Evolutionary conservation across 2,113 vertebrate genomes (phyloP), one percentile per base, ranked within the genome.

Genomic region (Aix galericulata): DNA sequence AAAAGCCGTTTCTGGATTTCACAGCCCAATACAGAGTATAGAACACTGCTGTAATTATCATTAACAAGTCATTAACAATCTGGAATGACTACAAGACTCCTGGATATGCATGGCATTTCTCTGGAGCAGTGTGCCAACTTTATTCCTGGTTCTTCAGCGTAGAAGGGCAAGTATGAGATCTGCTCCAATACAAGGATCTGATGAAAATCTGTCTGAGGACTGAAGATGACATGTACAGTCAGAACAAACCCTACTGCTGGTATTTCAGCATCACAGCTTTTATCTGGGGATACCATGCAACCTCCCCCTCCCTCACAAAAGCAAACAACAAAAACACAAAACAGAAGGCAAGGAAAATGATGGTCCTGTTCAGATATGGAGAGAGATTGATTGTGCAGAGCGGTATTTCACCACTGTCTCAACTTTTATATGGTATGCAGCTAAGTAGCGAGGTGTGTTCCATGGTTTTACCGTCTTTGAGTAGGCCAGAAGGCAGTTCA

Each of bases 371-470:
- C 48, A 68, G 38, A 75, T 8, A 76, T 1, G 17, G 40, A 83
- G 17, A 71, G 15, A 12, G 23, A 78, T 1, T 67, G 20, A 66
- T 1, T 52, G 13, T 48, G 67, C 13, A 81, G 58, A 60, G 7
- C 10, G 8, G 22, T 52, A 46, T 68, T 62, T 52, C 44, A 88
- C 21, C 38, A 77, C 18, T 60, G 58, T 32, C 48, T 81, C n/a
- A 71, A 29, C 23, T 44, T 13, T 71, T 52, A 34, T 18, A 23
- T 2, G 27, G 32, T 17, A 44, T 48, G 44, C 2, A 7, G 40
- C 32, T 62, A 4, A 17, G 0, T 3, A 88, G 18, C 15, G 48
- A 81, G 25, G 55, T 2, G 38, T 0, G 1, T 38, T 79, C 38
- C 22, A 31, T 27, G 32, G 34, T 60, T 85, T 82, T 50, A 79